These are phyloP conservation scores for Melitaea athalia DNA, from an alignment of 2,888 invertebrate genomes.

Conservation along the genomic window DNA sequence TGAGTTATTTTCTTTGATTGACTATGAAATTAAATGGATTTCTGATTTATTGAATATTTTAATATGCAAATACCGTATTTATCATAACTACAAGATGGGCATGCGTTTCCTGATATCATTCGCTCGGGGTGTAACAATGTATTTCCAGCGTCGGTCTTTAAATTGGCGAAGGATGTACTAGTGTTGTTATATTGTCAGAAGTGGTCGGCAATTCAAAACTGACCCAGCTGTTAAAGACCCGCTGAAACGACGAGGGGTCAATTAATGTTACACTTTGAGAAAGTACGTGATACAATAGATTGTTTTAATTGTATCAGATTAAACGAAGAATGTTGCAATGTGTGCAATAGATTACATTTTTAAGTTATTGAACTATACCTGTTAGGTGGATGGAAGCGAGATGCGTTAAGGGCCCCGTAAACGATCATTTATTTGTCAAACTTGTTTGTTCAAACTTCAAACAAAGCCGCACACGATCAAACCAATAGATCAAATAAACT, in stretches of 20 bases:
- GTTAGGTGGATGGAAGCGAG: no score
- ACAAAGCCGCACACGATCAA: no score
- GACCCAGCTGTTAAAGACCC: constrained; percentile 26
- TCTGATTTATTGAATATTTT: neutral
- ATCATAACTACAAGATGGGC: neutral
- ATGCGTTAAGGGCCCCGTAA: no score
- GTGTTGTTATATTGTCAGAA: constrained; percentile 24
- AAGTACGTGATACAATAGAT: constrained; percentile 2
- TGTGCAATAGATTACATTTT: no score
- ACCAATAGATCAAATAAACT: no score
- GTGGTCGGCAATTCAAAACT: constrained; percentile 27
- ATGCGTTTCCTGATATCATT: neutral
- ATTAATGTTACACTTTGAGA: constrained; percentile 18
- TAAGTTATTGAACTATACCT: no score
- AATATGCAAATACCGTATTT: neutral
- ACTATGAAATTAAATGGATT: no score
- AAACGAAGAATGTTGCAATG: neutral
- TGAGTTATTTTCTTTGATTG: no score
- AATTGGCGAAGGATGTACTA: constrained; percentile 25
- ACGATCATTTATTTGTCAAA: no score
- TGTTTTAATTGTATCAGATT: neutral
- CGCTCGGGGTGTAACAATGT: constrained; percentile 7
- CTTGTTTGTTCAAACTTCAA: no score
- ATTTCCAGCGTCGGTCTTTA: constrained; percentile 10
- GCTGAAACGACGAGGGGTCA: constrained; percentile 18